Evolutionary conservation across 2,888 invertebrate species (phyloP).

Genomic region (Keiferia lycopersicella): DNA sequence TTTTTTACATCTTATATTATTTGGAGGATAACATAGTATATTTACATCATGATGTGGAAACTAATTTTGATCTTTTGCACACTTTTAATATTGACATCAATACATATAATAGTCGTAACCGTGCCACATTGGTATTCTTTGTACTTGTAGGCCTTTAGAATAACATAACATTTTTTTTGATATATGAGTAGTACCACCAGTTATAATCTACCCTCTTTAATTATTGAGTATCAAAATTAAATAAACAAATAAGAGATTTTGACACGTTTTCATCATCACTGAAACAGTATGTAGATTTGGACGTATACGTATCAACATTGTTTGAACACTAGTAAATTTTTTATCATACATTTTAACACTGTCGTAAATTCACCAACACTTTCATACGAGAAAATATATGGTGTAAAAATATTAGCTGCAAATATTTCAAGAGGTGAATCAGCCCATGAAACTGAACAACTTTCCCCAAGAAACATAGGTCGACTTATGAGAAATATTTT

Average conservation of each 20-base stretch:
- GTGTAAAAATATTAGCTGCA: too few species aligned
- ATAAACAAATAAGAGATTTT: not conserved
- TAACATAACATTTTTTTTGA: not conserved
- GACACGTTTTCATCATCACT: not conserved
- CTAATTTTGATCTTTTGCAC: not conserved
- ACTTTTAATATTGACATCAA: not conserved
- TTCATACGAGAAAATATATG: constrained; percentile 12
- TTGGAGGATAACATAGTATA: too few species aligned
- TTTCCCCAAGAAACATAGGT: too few species aligned
- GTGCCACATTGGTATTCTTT: constrained; percentile 35
- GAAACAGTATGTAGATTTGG: not conserved
- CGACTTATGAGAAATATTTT: too few species aligned
- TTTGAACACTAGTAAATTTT: constrained; percentile 11
- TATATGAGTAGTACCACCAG: not conserved
- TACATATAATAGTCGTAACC: not conserved
- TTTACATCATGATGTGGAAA: not conserved
- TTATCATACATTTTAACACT: not conserved
- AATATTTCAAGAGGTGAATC: too few species aligned
- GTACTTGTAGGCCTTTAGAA: constrained; percentile 43
- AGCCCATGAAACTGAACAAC: too few species aligned
- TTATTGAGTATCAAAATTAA: not conserved
- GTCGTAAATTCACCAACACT: not conserved
- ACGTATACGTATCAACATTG: not conserved
- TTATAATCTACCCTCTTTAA: not conserved
- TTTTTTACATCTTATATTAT: too few species aligned